Evolutionary conservation across 2,113 vertebrate species (phyloP), one percentile per base, ranked within the genome.

Genomic region (Phasianus colchicus): DNA sequence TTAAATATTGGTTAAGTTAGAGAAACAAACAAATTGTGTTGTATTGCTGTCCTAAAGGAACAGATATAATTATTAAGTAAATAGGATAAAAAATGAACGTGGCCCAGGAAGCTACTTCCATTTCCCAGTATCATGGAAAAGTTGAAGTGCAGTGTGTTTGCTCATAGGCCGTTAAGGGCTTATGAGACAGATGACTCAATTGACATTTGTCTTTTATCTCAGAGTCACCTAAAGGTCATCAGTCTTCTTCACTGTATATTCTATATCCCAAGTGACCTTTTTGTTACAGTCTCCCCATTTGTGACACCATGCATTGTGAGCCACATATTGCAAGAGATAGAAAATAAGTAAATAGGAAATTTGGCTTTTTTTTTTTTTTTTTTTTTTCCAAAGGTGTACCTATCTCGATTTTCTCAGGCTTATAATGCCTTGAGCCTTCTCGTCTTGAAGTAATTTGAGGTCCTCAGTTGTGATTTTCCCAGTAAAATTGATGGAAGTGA

Each of bases 361-460:
- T 40, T 93, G 84, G 71, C 54, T 1, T 21, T 6, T 78, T 67
- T 64, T 74, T 91, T 74, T 38, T 38, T 38, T 38, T 38, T 38
- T 38, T 38, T 38, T 38, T 24, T 10, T 24, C 15, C 27, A 24
- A 66, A 95, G 38, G 7, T 85, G 38, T 86, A 64, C 52, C 47
- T 83, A 38, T 86, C 80, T 94, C 50, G 4, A 74, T 90, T 95
- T 93, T 91, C 72, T 85, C 57, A 95, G 70, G 57, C 73, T 92
- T 70, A 86, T 90, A 91, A 92, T 89, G 72, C 94, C 95, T 93
- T 80, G 57, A 88, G 76, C 71, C 69, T 91, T 64, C 60, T 61
- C 64, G 61, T 42, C 0, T 47, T 80, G 76, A 93, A 93, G 85
- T 92, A 83, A 92, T 63, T 93, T 70, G 60, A 91, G 69, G 84